Evolutionary conservation across 2,797 vertebrate species (phyloP).

Genomic region (Enteromius fasciolatus): DNA sequence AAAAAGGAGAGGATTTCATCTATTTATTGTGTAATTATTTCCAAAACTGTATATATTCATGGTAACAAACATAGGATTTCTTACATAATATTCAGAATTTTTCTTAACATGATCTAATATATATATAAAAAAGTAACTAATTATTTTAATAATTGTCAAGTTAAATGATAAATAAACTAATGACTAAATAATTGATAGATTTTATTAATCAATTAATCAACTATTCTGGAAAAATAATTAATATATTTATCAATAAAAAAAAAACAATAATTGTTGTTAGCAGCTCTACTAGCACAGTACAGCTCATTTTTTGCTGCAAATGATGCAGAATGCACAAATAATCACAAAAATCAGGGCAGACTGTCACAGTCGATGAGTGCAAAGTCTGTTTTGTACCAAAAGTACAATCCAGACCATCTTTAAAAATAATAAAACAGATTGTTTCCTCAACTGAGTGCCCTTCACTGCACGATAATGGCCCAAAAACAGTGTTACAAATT

Average conservation of each 20-base stretch:
- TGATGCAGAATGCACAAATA: not conserved
- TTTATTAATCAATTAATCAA: not conserved
- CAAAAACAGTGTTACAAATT: conserved; percentile 19
- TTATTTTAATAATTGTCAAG: not conserved
- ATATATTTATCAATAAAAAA: not conserved
- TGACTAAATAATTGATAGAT: not conserved
- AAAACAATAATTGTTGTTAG: not conserved
- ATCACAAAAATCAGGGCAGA: not conserved
- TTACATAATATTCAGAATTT: no score
- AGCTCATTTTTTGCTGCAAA: not conserved
- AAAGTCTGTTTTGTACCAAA: not conserved
- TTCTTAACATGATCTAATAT: not conserved
- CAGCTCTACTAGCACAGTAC: not conserved
- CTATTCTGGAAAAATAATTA: not conserved
- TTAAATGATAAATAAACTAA: not conserved
- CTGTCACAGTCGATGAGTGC: not conserved
- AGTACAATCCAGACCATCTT: not conserved
- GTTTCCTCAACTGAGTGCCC: conserved; percentile 4
- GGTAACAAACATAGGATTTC: no score
- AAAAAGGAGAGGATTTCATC: no score
- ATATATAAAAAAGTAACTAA: not conserved
- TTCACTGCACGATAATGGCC: conserved; percentile 15
- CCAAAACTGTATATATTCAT: no score
- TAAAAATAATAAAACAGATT: conserved; percentile 1
- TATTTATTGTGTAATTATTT: no score